Base-by-base conservation (phyloP, 2,113 vertebrate species). In the Sylvietta virens region DNA sequence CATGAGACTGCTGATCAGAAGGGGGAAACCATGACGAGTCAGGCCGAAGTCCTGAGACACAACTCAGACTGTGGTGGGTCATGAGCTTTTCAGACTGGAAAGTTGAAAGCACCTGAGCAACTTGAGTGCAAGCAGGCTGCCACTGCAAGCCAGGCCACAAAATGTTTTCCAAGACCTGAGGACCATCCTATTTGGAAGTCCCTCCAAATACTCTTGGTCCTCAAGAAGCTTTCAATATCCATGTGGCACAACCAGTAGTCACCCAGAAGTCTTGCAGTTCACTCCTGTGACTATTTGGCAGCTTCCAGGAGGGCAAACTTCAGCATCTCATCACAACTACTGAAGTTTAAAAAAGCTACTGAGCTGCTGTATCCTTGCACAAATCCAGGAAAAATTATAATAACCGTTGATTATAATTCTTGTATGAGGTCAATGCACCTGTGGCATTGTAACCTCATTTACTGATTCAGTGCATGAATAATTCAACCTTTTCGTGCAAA, bases 381-480 rank as follows among this genome's bases (percentile, higher is more conserved):
- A 92, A 92, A 88, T 42, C 39, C 50, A 78, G 33, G 27, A 87
- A 94, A 94, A 91, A 18, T 39, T 40, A 64, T 45, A 91, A 88
- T 48, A 84, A 54, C n/a, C 65, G 79, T 15, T 81, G 60, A 73
- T 79, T 61, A n/a, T 44, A 62, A 81, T 86, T 84, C 54, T 81
- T 37, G 42, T 56, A 42, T 74, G 79, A 82, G 23, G 65, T n/a
- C 31, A 92, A 71, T 70, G 82, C 50, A 86, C 61, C 45, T 2
- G 0, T 95, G 69, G 50, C 86, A 88, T 61, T 19, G 3, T 87
- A 94, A 86, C 76, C 66, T 90, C 89, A 82, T 92, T 94, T 92
- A 88, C 42, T 81, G 64, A 65, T 40, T 94, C 73, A 69, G 56
- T 61, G 33, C 37, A 96, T 94, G 72, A 94, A 92, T 96, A 93